Evolutionary conservation across 2,888 invertebrate genomes (phyloP), one percentile per base, ranked within the genome.

Genomic region (Nymphalis polychloros): DNA sequence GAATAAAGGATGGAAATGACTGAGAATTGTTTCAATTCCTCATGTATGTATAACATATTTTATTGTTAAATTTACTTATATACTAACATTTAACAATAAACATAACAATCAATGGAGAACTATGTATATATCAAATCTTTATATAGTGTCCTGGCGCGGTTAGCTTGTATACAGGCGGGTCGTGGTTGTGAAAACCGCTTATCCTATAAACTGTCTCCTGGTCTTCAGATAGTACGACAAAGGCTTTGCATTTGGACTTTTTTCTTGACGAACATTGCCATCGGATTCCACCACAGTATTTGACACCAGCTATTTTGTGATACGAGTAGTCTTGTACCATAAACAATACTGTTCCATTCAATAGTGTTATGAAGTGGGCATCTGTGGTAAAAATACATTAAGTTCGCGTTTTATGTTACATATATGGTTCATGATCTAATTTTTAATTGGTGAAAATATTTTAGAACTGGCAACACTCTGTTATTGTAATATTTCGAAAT

Each of bases 261-360:
- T 67, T 75, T 35, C 75, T 75, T 1, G 76, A 75, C 0, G 79
- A 79, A 61, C 80, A 81, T 41, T 75, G 75, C 79, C 79, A 80
- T 53, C 79, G 72, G 35, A 75, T 75, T 0, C 76, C 75, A 8
- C 72, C 75, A 19, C 72, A 59, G 35, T 72, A 71, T 17, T 71
- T 70, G 2, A 73, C 69, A 3, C 75, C 75, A 8, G 71, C 67
- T 8, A 71, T 68, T 67, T 78, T 79, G 63, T 79, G 78, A 48
- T 77, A 80, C 2, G 78, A 78, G 63, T 74, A 80, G 3, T 75
- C 72, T 27, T 76, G 67, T 0, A 77, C 68, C 72, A 78, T 74
- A 5, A 80, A 68, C 13, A 80, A 71, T 17, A 70, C 66, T 0
- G 71, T 72, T 13, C 79, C 79, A 27, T 73, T 76, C 4, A 68